Conservation (phyloP, 2,888 invertebrate genomes). For the Acrobasis repandana region DNA sequence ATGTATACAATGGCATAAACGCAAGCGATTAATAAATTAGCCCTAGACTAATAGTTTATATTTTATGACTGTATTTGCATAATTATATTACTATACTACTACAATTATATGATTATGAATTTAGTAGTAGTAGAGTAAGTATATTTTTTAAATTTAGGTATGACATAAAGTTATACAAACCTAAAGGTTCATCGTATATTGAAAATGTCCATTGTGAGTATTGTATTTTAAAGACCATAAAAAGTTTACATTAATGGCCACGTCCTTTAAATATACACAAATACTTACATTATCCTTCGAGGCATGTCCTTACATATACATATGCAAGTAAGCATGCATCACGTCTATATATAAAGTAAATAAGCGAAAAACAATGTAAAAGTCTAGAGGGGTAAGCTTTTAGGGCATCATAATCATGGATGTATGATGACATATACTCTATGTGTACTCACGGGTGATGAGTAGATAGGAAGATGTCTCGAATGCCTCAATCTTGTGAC, state of each 20-base stretch:
- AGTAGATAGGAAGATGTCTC: conserved; percentile 65
- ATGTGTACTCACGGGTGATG: conserved; percentile 66
- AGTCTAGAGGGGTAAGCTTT: conserved; percentile 68
- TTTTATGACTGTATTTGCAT: too few relatives aligned
- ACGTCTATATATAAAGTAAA: conserved; percentile 54
- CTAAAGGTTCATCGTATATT: too few relatives aligned
- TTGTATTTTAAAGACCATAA: background rate
- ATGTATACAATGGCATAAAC: background rate
- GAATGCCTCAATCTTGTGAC: conserved; percentile 74
- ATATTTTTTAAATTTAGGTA: too few relatives aligned
- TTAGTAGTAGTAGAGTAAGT: too few relatives aligned
- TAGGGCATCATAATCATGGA: conserved; percentile 45
- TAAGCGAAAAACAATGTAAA: conserved; percentile 68
- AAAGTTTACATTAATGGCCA: conserved; percentile 11
- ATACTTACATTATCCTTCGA: conserved; percentile 23
- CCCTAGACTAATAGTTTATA: too few relatives aligned
- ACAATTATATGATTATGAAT: too few relatives aligned
- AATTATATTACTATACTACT: too few relatives aligned
- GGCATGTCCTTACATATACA: conserved; percentile 19
- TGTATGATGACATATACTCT: conserved; percentile 37
- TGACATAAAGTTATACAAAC: too few relatives aligned
- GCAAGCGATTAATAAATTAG: background rate
- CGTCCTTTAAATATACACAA: conserved; percentile 8
- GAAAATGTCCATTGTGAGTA: too few relatives aligned
- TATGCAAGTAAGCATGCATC: conserved; percentile 45